Base-by-base conservation (phyloP, 2,888 invertebrate genomes). In the Diaperis boleti region DNA sequence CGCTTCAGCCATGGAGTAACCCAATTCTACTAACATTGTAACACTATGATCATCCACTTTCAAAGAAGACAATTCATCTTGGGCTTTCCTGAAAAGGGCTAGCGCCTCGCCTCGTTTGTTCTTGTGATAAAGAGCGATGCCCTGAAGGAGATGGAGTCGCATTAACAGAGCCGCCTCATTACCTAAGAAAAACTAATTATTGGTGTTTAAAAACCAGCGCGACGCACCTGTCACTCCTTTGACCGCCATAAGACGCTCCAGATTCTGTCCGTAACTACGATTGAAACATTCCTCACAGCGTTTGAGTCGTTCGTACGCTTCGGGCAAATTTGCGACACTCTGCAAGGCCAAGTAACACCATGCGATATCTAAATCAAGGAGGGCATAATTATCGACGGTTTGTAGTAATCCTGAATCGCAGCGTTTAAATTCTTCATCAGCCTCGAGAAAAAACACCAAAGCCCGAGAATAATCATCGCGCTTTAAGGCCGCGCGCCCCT, bases 291-390 rank as follows among this genome's bases (percentile, higher is more conserved):
- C 81, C 74, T 93, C 91, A 62, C 93, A 92, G 11, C 85, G 81
- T 8, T 82, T 81, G 37, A 94, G 82, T 7, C 94, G 83, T 3
- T 84, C 81, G 31, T 88, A 88, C 0, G 92, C 94, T 80, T 94
- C 92, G 3, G 89, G 89, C 44, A 91, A 79, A 69, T 90, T 88
- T 0, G 86, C 83, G 29, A 94, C 84, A 76, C 87, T 89, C 78
- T 89, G 86, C 15, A 95, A 84, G 73, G 89, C 88, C 50, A 94
- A 84, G 82, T 94, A 94, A 79, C 94, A 92, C 94, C 95, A 95
- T n/a, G 92, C 89, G 66, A 94, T 90, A 81, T 95, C 94, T 74
- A 95, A 82, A 80, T 93, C 92, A 22, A 94, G 83, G 3, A 94
- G 83, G 0, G 91, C 94, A 81, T 89, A 92, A 81, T 95, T 95